Conservation (phyloP, 2,113 vertebrate species). For the Rattus norvegicus region DNA sequence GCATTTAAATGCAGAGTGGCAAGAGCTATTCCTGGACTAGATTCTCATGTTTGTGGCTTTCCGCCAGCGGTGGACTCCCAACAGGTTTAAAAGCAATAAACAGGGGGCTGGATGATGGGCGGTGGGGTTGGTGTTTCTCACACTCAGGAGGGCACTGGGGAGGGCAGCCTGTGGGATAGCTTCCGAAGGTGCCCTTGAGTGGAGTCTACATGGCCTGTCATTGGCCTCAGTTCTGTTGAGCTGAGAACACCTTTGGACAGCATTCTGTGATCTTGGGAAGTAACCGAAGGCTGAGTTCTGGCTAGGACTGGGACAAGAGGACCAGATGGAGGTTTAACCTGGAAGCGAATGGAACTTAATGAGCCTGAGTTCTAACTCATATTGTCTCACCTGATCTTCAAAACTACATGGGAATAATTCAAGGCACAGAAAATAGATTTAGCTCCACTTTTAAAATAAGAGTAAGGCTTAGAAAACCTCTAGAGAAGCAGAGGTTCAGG, state of each 20-base stretch:
- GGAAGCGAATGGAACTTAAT: not conserved
- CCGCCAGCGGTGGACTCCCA: conserved; percentile 48
- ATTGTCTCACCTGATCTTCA: not conserved
- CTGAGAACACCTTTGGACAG: not conserved
- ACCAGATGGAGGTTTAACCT: not conserved
- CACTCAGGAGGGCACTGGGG: not conserved
- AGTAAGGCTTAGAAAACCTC: not conserved
- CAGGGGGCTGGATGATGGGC: too few relatives aligned
- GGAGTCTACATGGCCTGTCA: not conserved
- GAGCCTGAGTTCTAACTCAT: not conserved
- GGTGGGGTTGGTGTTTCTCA: not conserved
- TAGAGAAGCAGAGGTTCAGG: not conserved
- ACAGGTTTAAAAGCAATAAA: conserved; percentile 55
- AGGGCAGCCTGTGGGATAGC: not conserved
- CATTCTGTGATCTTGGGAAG: not conserved
- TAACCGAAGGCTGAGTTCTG: not conserved
- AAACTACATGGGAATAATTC: not conserved
- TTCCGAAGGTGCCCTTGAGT: not conserved
- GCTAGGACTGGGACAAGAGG: not conserved
- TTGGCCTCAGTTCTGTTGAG: not conserved
- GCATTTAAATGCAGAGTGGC: conserved; percentile 62
- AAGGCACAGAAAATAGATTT: not conserved
- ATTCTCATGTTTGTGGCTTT: conserved; percentile 48
- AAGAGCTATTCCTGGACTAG: conserved; percentile 71
- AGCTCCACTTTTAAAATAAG: not conserved